Base-by-base conservation (phyloP, 2,888 invertebrate genomes). In the Bembecia ichneumoniformis region DNA sequence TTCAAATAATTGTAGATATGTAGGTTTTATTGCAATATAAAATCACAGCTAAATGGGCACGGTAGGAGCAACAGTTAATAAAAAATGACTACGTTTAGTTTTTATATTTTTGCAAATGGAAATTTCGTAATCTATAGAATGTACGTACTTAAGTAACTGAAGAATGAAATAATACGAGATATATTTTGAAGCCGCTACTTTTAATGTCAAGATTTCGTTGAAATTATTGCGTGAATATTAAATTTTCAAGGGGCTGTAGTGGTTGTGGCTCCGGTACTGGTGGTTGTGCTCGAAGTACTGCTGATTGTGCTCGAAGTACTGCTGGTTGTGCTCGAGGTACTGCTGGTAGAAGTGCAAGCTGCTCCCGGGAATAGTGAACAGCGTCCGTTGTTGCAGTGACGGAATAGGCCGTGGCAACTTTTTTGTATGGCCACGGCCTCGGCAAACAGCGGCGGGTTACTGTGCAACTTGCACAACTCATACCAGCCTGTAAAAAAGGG, bases 331-430 rank as follows among this genome's bases (percentile, higher is more conserved):
- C 3, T 15, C 16, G 44, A 44, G 5, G 44, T 44, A 15, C 15
- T 14, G 9, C 4, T 44, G 16, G 62, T 58, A 11, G 50, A 51
- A 15, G 46, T 49, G 60, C 82, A 81, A 10, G 61, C 55, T 2
- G 69, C 17, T 0, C 72, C 70, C n/a, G 57, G 68, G 47, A 34
- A 49, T 9, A 52, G 50, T 0, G 83, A 79, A 62, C 84, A 86
- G 11, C 58, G 51, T 0, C 84, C 82, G 47, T 62, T 63, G 55
- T 61, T 66, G 58, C 82, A 82, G 61, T 71, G 72, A 1, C 61
- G 67, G 16, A 62, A 56, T 3, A 63, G 2, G 3, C 68, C 68
- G 4, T 55, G 54, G 58, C 81, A 82, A n/a, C 51, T 59, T 16
- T 58, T 65, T 0, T 65, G 46, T 0, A 60, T 51, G 3, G 73